These are phyloP conservation scores for Lasiommata megera DNA, from an alignment of 2,888 invertebrate genomes.

Conservation along the genomic window DNA sequence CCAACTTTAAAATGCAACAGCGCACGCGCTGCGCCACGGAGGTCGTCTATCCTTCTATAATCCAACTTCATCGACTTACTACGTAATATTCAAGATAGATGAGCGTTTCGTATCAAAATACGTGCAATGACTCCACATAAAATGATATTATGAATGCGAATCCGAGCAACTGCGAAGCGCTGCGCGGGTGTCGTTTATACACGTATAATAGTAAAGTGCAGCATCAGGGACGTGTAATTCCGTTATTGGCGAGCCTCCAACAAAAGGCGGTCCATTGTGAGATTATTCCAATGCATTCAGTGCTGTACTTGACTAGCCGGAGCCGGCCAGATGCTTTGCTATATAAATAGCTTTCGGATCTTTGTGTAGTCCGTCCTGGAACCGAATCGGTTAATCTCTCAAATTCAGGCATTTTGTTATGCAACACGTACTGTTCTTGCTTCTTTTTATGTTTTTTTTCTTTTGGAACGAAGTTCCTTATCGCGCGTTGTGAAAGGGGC, in stretches of 20 bases:
- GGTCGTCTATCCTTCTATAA: too few relatives aligned
- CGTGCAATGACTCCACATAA: not conserved
- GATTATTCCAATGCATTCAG: slow-evolving; percentile 16
- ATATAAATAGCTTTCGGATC: slow-evolving; percentile 11
- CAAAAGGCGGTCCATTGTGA: slow-evolving; percentile 12
- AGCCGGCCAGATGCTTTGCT: not conserved
- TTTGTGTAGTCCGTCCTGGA: not conserved
- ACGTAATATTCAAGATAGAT: too few relatives aligned
- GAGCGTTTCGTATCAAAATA: not conserved
- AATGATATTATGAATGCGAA: not conserved
- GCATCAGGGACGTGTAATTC: slow-evolving; percentile 16
- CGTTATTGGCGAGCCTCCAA: slow-evolving; percentile 16
- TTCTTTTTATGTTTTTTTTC: too few relatives aligned
- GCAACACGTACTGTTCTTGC: too few relatives aligned
- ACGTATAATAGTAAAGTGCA: slow-evolving; percentile 8
- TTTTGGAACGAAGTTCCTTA: too few relatives aligned
- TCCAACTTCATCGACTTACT: too few relatives aligned
- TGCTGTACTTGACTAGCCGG: not conserved
- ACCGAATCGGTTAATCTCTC: not conserved
- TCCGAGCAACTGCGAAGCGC: not conserved
- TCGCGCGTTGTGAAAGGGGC: too few relatives aligned
- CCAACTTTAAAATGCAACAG: too few relatives aligned
- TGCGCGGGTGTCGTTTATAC: slow-evolving; percentile 1
- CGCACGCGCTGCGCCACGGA: too few relatives aligned
- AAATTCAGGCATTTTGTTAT: not conserved